phyloP scores from a whole-genome alignment of 2,888 invertebrate genomes.

The Lordiphosa fenestrarum region DNA sequence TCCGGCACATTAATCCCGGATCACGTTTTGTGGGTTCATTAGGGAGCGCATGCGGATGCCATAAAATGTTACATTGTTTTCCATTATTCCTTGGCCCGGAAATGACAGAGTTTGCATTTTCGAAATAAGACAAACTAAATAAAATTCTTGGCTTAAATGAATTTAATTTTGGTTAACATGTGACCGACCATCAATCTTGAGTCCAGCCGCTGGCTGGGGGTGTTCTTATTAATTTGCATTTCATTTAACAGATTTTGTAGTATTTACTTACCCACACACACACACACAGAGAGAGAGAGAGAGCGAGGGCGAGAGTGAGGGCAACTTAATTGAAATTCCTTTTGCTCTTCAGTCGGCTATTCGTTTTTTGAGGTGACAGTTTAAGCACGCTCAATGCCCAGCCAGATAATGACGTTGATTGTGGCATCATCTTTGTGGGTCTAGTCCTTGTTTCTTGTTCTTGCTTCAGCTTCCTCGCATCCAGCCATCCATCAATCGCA shows the following conservation, averaged over 20 bases:
- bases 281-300: too few species aligned
- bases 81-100: slow-evolving; percentile 34
- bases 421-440: slow-evolving; percentile 38
- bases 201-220: too few species aligned
- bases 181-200: slow-evolving; percentile 10
- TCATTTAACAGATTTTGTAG: slow-evolving; percentile 48
- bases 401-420: slow-evolving; percentile 62
- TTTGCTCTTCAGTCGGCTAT: slow-evolving; percentile 4
- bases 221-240: slow-evolving; percentile 4
- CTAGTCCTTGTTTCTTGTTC: slow-evolving; percentile 17
- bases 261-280: slow-evolving; percentile 43
- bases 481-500: slow-evolving; percentile 64
- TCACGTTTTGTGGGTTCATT: slow-evolving; percentile 50
- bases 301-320: too few species aligned
- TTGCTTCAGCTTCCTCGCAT: slow-evolving; percentile 3
- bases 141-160: too few species aligned
- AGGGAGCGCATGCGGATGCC: slow-evolving; percentile 20
- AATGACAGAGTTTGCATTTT: slow-evolving; percentile 11
- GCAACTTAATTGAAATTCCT: slow-evolving; percentile 51
- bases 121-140: too few species aligned
- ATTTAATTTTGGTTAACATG: neutral
- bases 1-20: slow-evolving; percentile 25
- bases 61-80: slow-evolving; percentile 45
- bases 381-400: slow-evolving; percentile 57
- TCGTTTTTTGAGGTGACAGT: slow-evolving; percentile 54